phyloP scores from a whole-genome alignment of 2,888 invertebrate genomes.

The Uloborus plumipes region DNA sequence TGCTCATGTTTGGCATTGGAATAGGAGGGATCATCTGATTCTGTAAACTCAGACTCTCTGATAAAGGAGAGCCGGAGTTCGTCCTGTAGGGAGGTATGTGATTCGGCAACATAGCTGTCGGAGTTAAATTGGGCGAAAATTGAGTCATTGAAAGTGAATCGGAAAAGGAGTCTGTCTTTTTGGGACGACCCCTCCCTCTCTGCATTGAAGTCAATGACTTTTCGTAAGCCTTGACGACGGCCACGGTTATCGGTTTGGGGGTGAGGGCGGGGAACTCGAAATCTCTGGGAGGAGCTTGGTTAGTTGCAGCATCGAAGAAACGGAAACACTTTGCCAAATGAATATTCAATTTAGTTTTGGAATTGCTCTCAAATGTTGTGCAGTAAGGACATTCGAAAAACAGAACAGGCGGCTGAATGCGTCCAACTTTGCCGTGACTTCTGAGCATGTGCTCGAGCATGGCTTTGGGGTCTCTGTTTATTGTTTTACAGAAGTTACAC shows the following conservation, averaged over 20 bases:
- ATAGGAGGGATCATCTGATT: constrained; percentile 55
- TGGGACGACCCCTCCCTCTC: constrained; percentile 50
- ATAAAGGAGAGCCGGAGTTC: constrained; percentile 28
- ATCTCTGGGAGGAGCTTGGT: constrained; percentile 69
- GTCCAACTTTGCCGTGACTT: constrained; percentile 86
- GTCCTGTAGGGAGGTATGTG: constrained; percentile 33
- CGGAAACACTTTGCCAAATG: constrained; percentile 90
- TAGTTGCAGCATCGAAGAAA: constrained; percentile 84
- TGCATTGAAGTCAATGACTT: constrained; percentile 51
- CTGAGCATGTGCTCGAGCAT: constrained; percentile 93
- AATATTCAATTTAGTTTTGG: constrained; percentile 88
- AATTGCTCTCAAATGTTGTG: constrained; percentile 89
- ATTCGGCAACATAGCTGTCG: constrained; percentile 18
- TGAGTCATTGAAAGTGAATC: constrained; percentile 37
- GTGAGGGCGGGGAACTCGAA: constrained; percentile 91
- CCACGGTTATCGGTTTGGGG: constrained; percentile 77
- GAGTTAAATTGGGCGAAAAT: constrained; percentile 13
- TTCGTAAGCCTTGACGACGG: constrained; percentile 67
- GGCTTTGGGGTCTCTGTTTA: constrained; percentile 83
- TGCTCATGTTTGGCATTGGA: constrained; percentile 44
- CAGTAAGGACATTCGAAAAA: constrained; percentile 94
- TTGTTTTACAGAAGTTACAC: constrained; percentile 87
- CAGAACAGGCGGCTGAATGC: constrained; percentile 86
- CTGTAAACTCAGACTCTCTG: constrained; percentile 35
- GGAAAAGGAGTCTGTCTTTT: constrained; percentile 36